Conservation (phyloP, 1,140 invertebrate genomes). For the Cephus cinctus region DNA sequence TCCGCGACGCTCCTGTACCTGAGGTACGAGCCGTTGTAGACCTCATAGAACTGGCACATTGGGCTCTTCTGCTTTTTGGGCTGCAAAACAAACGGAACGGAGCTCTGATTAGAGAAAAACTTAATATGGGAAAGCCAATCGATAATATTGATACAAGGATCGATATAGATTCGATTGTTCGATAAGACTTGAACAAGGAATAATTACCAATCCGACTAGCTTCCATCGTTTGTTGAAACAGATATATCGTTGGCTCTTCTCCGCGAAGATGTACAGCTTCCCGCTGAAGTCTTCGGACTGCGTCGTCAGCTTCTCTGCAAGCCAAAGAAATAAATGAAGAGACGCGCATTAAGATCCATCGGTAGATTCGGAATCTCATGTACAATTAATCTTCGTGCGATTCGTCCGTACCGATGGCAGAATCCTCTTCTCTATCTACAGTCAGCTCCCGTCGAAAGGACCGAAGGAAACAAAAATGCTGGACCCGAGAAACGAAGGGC, state of each 20-base stretch:
- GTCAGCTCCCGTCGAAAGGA: background rate
- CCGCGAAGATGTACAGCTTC: slow-evolving; percentile 58
- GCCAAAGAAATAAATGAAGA: slow-evolving; percentile 28
- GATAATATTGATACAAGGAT: too few relatives aligned
- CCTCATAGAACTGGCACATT: slow-evolving; percentile 59
- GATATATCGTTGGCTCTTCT: slow-evolving; percentile 58
- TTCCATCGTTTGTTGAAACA: slow-evolving; percentile 61
- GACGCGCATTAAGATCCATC: background rate
- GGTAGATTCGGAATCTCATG: too few relatives aligned
- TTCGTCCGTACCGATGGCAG: too few relatives aligned
- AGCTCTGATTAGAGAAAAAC: too few relatives aligned
- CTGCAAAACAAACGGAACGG: too few relatives aligned
- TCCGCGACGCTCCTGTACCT: slow-evolving; percentile 55
- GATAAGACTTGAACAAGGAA: background rate
- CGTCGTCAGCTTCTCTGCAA: slow-evolving; percentile 60
- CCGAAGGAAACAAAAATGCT: slow-evolving; percentile 11
- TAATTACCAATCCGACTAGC: slow-evolving; percentile 58
- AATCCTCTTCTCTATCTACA: slow-evolving; percentile 6
- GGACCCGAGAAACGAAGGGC: slow-evolving; percentile 23
- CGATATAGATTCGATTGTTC: too few relatives aligned
- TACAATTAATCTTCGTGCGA: too few relatives aligned
- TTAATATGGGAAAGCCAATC: too few relatives aligned
- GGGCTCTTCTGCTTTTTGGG: slow-evolving; percentile 49
- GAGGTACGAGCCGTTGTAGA: slow-evolving; percentile 54
- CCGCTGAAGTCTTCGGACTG: slow-evolving; percentile 55